These are phyloP conservation scores for Leptoteleia sp. DNA, from an alignment of 1,140 invertebrate genomes.

Conservation along the genomic window DNA sequence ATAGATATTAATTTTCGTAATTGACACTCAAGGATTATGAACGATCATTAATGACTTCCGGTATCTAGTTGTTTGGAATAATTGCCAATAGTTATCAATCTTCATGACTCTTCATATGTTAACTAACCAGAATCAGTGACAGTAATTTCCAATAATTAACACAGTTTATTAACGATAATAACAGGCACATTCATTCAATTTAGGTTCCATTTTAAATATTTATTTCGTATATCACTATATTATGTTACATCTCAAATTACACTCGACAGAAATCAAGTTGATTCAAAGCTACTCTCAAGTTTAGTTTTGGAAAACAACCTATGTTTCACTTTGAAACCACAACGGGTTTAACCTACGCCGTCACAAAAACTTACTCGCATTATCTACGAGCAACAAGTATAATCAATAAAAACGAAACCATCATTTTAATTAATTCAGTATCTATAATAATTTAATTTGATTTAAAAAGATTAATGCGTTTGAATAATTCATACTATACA, in stretches of 20 bases:
- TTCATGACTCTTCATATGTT: constrained; percentile 18
- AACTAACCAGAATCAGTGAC: constrained; percentile 10
- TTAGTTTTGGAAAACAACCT: constrained; percentile 17
- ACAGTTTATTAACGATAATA: neutral
- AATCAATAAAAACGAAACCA: no score
- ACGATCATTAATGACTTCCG: constrained; percentile 25
- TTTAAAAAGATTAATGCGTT: no score
- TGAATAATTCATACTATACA: no score
- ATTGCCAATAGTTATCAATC: constrained; percentile 28
- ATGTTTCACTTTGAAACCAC: constrained; percentile 30
- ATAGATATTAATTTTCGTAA: constrained; percentile 34
- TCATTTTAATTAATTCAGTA: no score
- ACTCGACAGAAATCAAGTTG: constrained; percentile 8
- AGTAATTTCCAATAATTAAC: constrained; percentile 9
- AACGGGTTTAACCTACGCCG: constrained; percentile 4
- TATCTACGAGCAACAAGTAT: constrained; percentile 25
- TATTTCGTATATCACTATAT: no score
- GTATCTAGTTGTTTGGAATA: constrained; percentile 23
- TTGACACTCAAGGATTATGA: constrained; percentile 22
- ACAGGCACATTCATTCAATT: neutral
- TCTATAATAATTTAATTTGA: no score
- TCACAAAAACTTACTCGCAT: constrained; percentile 16
- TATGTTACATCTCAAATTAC: constrained; percentile 1
- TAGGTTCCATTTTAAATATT: neutral
- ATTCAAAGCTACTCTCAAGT: constrained; percentile 19